These are phyloP conservation scores for Lepidochrysops patricia DNA, from an alignment of 2,888 invertebrate genomes.

Conservation along the genomic window DNA sequence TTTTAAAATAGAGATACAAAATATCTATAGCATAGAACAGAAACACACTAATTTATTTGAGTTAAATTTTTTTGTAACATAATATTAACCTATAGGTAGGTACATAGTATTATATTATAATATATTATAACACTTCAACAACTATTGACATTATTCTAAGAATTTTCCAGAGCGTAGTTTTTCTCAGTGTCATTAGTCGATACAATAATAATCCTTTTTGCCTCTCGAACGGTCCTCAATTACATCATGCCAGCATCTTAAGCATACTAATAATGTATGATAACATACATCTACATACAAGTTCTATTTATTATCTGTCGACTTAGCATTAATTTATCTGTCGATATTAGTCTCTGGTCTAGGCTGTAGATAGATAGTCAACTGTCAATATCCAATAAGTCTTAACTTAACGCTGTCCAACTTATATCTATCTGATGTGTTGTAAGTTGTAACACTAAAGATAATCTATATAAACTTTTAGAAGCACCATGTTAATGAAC, in stretches of 20 bases:
- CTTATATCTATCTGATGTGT: not conserved
- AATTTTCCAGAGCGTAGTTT: slow-evolving; percentile 16
- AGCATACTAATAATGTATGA: slow-evolving; percentile 1
- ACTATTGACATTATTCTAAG: not conserved
- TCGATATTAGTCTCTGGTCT: not conserved
- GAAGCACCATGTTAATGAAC: not conserved
- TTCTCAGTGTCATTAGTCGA: slow-evolving; percentile 17
- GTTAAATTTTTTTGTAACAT: too few species aligned
- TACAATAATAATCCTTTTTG: slow-evolving; percentile 33
- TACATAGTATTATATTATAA: not conserved
- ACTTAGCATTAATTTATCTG: not conserved
- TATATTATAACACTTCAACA: too few species aligned
- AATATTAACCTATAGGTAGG: too few species aligned
- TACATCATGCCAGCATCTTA: not conserved
- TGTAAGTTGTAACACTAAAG: not conserved
- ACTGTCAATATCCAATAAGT: not conserved
- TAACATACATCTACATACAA: not conserved
- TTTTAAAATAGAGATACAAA: too few species aligned
- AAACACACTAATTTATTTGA: too few species aligned
- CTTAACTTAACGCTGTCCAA: not conserved
- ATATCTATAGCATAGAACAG: not conserved
- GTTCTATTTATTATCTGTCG: not conserved
- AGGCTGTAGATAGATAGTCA: not conserved
- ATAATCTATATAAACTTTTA: not conserved
- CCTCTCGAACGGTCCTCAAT: slow-evolving; percentile 24